A percentile compares a stretch with the other conserved stretches of the same genome.
Conservation (phyloP, 2,888 invertebrate genomes). For the Heteromyza rotundicornis region DNA sequence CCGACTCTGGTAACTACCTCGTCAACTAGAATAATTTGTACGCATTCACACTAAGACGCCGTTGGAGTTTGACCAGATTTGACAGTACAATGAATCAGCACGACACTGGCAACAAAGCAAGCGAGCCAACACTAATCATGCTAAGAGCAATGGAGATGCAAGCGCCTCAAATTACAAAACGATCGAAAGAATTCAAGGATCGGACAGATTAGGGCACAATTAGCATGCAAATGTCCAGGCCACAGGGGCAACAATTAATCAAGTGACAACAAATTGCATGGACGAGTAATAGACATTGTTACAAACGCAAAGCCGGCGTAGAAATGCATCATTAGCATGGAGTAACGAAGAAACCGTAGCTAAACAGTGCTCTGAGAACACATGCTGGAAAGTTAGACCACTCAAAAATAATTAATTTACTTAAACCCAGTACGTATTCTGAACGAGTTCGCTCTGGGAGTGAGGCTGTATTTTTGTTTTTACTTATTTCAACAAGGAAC, state of each 20-base stretch:
- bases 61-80: background rate
- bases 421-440: no score
- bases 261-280: background rate
- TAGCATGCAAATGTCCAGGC: background rate
- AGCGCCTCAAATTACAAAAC: slow-evolving; percentile 20
- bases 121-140: background rate
- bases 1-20: no score
- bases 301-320: background rate
- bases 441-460: no score
- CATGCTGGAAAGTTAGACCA: background rate
- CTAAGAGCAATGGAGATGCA: slow-evolving; percentile 12
- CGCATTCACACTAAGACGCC: background rate
- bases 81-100: slow-evolving; percentile 1
- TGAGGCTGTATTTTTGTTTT: no score
- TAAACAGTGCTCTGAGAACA: background rate
- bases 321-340: background rate
- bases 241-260: slow-evolving; percentile 7
- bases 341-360: background rate
- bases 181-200: background rate
- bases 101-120: background rate
- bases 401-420: no score
- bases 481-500: no score
- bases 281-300: no score
- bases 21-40: no score
- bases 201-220: background rate